Conservation (phyloP, 2,113 vertebrate genomes). For the Hemiscyllium ocellatum region DNA sequence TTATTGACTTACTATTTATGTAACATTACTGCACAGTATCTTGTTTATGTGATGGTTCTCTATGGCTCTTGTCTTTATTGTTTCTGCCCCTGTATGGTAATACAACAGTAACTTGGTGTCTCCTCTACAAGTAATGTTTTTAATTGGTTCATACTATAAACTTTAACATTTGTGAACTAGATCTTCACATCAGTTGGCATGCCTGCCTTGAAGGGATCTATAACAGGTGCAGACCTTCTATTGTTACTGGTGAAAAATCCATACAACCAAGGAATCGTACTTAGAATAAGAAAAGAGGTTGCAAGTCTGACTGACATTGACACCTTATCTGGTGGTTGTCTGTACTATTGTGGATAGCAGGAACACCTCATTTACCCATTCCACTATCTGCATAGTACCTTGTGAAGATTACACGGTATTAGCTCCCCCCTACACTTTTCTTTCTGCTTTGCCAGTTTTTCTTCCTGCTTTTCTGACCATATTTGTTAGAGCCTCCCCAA, state of each 20-base stretch:
- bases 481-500: not conserved
- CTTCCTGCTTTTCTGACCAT: not conserved
- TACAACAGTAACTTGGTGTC: not conserved
- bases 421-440: not conserved
- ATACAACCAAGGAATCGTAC: not conserved
- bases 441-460: not conserved
- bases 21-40: not conserved
- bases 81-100: not conserved
- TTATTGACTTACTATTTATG: not conserved
- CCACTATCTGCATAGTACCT: not conserved
- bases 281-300: not conserved
- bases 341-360: not conserved
- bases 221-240: not conserved
- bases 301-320: not conserved
- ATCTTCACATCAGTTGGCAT: not conserved
- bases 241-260: not conserved
- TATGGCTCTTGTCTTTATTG: not conserved
- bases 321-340: not conserved
- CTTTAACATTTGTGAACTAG: not conserved
- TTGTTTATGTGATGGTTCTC: not conserved
- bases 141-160: not conserved
- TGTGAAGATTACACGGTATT: not conserved
- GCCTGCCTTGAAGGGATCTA: not conserved
- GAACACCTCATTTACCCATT: not conserved
- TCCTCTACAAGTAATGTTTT: not conserved